Evolutionary conservation across 2,888 invertebrate genomes (phyloP).

Genomic region (Eristalis arbustorum): DNA sequence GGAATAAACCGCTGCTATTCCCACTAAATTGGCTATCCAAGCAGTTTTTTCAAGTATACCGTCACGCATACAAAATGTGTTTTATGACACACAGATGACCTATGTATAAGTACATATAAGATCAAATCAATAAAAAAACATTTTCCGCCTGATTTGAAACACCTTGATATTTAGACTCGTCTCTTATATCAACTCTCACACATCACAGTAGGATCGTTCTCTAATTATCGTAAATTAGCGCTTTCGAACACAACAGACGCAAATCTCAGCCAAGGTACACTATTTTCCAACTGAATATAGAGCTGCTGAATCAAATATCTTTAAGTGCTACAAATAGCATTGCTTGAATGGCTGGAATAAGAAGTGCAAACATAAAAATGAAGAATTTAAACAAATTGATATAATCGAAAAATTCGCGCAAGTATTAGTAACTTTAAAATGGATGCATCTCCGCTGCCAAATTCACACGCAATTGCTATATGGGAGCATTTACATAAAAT

Average conservation of each 20-base stretch:
- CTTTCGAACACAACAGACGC: not conserved
- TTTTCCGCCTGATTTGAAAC: not conserved
- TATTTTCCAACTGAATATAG: not conserved
- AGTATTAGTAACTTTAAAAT: not conserved
- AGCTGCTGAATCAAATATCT: not conserved
- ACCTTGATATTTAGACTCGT: not conserved
- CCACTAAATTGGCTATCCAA: not conserved
- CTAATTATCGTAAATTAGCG: not conserved
- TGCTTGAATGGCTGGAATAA: not conserved
- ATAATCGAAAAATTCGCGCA: not conserved
- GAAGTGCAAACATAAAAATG: not conserved
- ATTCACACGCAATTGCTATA: slow-evolving; percentile 1
- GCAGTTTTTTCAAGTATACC: not conserved
- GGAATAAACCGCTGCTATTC: not conserved
- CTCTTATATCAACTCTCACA: not conserved
- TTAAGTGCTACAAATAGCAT: not conserved
- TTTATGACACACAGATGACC: not conserved
- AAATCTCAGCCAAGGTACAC: not conserved
- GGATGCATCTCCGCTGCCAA: not conserved
- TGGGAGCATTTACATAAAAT: not conserved
- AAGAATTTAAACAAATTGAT: not conserved
- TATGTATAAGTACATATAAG: not conserved
- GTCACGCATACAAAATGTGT: not conserved
- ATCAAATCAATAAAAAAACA: not conserved
- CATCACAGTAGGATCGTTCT: not conserved